Conservation (phyloP, 2,113 vertebrate species). For the Triplophysa siluroides region DNA sequence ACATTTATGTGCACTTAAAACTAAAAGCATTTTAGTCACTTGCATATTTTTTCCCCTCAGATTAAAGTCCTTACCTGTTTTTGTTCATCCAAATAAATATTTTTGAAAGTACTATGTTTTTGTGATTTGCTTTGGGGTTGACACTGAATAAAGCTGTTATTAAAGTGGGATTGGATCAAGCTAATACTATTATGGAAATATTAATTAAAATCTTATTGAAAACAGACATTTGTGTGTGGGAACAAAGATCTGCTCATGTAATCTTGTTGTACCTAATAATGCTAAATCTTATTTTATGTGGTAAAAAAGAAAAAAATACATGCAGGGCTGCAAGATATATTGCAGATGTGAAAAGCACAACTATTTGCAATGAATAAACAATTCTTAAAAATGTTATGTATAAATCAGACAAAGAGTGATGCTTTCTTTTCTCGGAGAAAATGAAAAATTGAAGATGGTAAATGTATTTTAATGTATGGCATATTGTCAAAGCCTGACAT, state of each 20-base stretch:
- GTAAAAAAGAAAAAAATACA: neutral
- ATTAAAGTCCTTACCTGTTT: neutral
- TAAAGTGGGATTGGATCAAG: neutral
- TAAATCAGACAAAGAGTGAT: too few species aligned
- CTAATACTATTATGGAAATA: slow-evolving; percentile 1
- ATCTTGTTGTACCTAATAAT: slow-evolving; percentile 1
- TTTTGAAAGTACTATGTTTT: slow-evolving; percentile 12
- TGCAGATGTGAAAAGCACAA: too few species aligned
- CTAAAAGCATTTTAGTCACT: slow-evolving; percentile 9
- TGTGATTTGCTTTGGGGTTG: neutral
- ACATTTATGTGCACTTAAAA: slow-evolving; percentile 13
- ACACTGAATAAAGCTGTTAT: neutral
- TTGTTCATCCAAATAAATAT: slow-evolving; percentile 21
- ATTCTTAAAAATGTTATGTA: too few species aligned
- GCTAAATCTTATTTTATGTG: neutral
- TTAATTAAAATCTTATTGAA: slow-evolving; percentile 1
- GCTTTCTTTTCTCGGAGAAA: too few species aligned
- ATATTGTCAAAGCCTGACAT: too few species aligned
- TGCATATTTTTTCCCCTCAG: neutral
- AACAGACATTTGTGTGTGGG: slow-evolving; percentile 6
- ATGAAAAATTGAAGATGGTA: too few species aligned
- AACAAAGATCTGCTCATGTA: neutral
- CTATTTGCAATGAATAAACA: too few species aligned
- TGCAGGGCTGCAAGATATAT: neutral
- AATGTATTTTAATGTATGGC: too few species aligned